Evolutionary conservation across 2,797 vertebrate genomes (phyloP).

Genomic region (Enteromius viviparus): DNA sequence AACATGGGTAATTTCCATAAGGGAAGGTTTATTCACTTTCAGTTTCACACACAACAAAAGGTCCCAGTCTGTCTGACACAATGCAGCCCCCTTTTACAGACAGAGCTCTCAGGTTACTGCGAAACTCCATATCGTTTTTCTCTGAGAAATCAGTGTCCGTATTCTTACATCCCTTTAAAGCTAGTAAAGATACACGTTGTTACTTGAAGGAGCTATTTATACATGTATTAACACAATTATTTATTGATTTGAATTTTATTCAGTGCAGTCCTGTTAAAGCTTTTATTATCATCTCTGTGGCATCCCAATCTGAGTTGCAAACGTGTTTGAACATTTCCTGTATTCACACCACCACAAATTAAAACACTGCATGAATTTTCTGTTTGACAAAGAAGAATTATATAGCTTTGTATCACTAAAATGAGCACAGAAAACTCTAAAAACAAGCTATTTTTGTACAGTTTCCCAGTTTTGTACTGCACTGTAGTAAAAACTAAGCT

Average conservation of each 20-base stretch:
- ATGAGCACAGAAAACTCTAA: background rate
- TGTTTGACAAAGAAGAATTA: background rate
- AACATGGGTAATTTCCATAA: background rate
- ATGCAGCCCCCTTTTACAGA: conserved; percentile 18
- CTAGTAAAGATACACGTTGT: background rate
- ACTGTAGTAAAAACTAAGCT: conserved; percentile 49
- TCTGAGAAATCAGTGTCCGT: background rate
- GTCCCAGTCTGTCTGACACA: conserved; percentile 31
- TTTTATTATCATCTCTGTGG: background rate
- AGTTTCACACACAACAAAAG: conserved; percentile 14
- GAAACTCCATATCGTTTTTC: conserved; percentile 28
- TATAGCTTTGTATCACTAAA: background rate
- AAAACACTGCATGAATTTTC: background rate
- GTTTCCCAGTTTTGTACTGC: background rate
- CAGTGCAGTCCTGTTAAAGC: background rate
- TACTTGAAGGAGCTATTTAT: background rate
- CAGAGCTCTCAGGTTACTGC: conserved; percentile 35
- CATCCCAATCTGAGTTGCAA: accelerated
- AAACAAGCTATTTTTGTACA: background rate
- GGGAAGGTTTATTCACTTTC: background rate
- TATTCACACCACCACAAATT: background rate
- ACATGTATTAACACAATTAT: background rate
- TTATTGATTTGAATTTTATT: background rate
- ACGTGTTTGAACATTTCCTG: background rate
- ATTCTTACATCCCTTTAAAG: conserved; percentile 12